These are phyloP conservation scores for Scolanthus callimorphus DNA, from an alignment of 92 coral and sea anemone species.

Conservation along the genomic window DNA sequence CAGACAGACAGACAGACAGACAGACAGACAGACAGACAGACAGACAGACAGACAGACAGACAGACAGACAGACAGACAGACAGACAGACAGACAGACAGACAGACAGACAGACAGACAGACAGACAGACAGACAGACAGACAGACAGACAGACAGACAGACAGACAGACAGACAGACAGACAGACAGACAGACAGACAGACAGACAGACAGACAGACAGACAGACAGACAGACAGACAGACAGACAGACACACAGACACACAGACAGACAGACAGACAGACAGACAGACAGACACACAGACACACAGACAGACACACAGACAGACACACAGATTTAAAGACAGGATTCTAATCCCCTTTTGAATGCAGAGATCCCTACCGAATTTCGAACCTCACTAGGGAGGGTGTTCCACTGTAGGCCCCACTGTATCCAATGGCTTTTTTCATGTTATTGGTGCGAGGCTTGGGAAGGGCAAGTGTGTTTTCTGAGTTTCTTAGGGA, in stretches of 20 bases:
- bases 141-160: background rate
- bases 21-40: constrained; percentile 3
- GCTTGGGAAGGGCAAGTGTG: too few relatives aligned
- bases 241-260: background rate
- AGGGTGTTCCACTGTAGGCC: too few relatives aligned
- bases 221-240: background rate
- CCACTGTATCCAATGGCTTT: too few relatives aligned
- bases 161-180: background rate
- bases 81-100: background rate
- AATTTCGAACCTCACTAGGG: too few relatives aligned
- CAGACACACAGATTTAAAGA: background rate
- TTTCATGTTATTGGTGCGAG: too few relatives aligned
- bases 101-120: background rate
- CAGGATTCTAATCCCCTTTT: too few relatives aligned
- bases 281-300: background rate
- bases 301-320: constrained; percentile 11
- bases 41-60: constrained; percentile 1
- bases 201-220: background rate
- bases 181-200: background rate
- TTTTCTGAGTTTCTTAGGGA: too few relatives aligned
- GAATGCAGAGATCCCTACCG: too few relatives aligned
- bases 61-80: constrained; percentile 7
- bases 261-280: constrained; percentile 9
- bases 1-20: background rate
- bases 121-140: background rate